Evolutionary conservation across 2,888 invertebrate species (phyloP).

Genomic region (Asteroscopus sphinx): DNA sequence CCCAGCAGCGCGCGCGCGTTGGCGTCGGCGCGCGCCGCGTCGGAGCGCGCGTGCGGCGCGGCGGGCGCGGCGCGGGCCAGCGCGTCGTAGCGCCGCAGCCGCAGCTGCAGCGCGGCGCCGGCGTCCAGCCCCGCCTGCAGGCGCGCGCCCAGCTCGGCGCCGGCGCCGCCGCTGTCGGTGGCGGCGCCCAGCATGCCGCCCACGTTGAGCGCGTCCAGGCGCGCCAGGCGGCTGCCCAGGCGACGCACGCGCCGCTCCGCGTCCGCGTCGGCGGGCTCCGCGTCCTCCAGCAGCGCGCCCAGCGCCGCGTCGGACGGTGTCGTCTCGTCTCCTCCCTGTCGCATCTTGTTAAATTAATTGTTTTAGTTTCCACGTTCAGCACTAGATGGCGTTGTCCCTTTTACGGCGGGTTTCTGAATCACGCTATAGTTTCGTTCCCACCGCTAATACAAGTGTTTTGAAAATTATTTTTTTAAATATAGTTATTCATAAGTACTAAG

Average conservation of each 20-base stretch:
- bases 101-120: conserved; percentile 73
- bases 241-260: conserved; percentile 75
- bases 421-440: too few species aligned
- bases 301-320: conserved; percentile 92
- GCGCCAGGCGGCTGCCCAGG: conserved; percentile 95
- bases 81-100: conserved; percentile 86
- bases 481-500: too few species aligned
- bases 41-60: conserved; percentile 70
- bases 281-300: conserved; percentile 91
- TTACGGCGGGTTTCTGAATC: too few species aligned
- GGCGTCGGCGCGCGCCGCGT: conserved; percentile 91
- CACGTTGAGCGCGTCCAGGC: conserved; percentile 91
- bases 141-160: conserved; percentile 91
- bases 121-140: conserved; percentile 89
- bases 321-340: conserved; percentile 94
- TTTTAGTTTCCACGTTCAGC: too few species aligned
- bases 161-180: conserved; percentile 95
- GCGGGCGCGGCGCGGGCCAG: conserved; percentile 90
- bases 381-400: too few species aligned
- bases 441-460: too few species aligned
- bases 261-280: conserved; percentile 54
- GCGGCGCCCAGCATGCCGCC: conserved; percentile 93
- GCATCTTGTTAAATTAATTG: not conserved
- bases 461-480: too few species aligned
- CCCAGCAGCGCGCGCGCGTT: conserved; percentile 95